Evolutionary conservation across 1,140 invertebrate genomes (phyloP), one percentile per base, ranked within the genome.

Genomic region (Drosophila parabipectinata): DNA sequence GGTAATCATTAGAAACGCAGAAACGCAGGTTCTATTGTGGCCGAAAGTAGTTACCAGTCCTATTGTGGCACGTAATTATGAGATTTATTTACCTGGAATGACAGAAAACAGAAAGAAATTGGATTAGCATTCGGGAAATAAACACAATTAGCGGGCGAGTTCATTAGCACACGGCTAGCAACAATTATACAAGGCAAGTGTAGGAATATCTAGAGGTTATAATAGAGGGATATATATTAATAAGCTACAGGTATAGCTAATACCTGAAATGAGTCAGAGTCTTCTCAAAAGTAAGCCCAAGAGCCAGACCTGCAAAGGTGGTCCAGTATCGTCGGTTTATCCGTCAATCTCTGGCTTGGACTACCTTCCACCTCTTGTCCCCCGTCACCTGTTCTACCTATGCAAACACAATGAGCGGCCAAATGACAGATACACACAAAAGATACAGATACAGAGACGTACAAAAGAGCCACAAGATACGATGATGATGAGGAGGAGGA

Each of bases 361-460:
- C 21, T 32, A n/a, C 41, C 12, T 55, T 41, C 14, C 14, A 52
- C 39, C n/a, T 41, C 55, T 64, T n/a, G 52, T 69, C 57, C 45
- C 59, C 26, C 26, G 6, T 4, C 30, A 30, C 52, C 21, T 44
- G 53, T 21, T n/a, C 15, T 55, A 53, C 51, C 71, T 66, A 74
- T 66, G 60, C 71, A 74, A 75, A 75, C 72, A 76, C 72, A 76
- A 72, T 78, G 74, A 73, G 66, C 52, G 66, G 59, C 52, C 62
- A 72, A 79, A 83, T 61, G 63, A 68, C 58, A 82, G 68, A 82
- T 68, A 77, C 78, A 81, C 52, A 82, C 58, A 59, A 61, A 3
- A 37, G 3, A 37, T 10, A 37, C 34, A 12, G 34, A 12, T 37
- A 37, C 44, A 39, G 26, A 28, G 5, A 6, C 26, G 72, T 74